Evolutionary conservation across 64 coral and sea anemone genomes (phyloP).

Genomic region (Stichodactyla mertensii): DNA sequence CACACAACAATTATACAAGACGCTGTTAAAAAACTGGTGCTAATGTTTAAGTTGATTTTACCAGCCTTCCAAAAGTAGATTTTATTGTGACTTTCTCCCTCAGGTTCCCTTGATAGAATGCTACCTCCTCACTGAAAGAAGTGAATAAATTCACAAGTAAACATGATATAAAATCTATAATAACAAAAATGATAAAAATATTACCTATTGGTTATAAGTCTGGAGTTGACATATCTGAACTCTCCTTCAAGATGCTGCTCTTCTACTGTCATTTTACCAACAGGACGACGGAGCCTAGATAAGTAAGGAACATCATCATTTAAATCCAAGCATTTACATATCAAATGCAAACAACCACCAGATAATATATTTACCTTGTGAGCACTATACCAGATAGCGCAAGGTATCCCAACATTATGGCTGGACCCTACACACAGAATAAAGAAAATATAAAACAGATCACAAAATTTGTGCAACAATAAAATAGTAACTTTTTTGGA

Average conservation of each 20-base stretch:
- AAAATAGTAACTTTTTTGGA: background rate
- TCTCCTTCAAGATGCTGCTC: constrained; percentile 95
- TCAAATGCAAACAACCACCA: background rate
- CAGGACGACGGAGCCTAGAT: constrained; percentile 79
- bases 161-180: background rate
- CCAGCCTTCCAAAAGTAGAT: constrained; percentile 72
- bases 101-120: constrained; percentile 88
- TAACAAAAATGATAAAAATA: background rate
- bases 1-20: background rate
- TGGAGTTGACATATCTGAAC: constrained; percentile 91
- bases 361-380: constrained; percentile 58
- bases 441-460: background rate
- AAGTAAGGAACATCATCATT: background rate
- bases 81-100: constrained; percentile 81
- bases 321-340: background rate
- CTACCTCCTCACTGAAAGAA: constrained; percentile 81
- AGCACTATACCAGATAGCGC: constrained; percentile 89
- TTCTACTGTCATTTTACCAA: constrained; percentile 91
- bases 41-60: constrained; percentile 27
- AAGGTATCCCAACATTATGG: constrained; percentile 86
- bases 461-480: background rate
- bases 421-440: constrained; percentile 61
- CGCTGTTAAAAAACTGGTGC: background rate
- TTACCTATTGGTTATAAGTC: constrained; percentile 95
- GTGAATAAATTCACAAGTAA: background rate